Conservation (phyloP, 2,888 invertebrate genomes). For the Pyralis farinalis region DNA sequence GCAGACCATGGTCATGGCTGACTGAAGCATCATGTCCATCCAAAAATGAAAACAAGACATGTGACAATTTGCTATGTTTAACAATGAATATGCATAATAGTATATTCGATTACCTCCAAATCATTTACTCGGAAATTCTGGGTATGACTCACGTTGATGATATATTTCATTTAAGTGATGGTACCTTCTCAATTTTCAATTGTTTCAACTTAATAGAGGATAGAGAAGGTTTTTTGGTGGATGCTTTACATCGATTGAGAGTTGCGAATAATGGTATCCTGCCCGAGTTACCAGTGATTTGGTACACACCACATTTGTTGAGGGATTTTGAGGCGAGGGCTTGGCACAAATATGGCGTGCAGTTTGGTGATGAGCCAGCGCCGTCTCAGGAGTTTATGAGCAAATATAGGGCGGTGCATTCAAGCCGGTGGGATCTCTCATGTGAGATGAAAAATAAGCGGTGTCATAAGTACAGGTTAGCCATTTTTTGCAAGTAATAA, state of each 20-base stretch:
- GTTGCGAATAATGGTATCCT: constrained; percentile 78
- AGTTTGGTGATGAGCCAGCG: constrained; percentile 84
- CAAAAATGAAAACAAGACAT: constrained; percentile 43
- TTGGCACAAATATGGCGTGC: constrained; percentile 81
- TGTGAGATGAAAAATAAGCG: constrained; percentile 62
- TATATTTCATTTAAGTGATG: constrained; percentile 89
- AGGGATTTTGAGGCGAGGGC: constrained; percentile 66
- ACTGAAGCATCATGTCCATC: constrained; percentile 54
- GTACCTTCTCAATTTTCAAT: constrained; percentile 85
- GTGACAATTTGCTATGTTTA: constrained; percentile 89
- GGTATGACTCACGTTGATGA: constrained; percentile 87
- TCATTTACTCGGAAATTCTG: constrained; percentile 86
- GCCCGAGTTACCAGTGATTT: constrained; percentile 82
- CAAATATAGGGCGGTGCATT: constrained; percentile 88
- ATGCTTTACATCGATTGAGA: constrained; percentile 81
- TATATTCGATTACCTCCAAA: constrained; percentile 84
- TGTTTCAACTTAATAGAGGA: constrained; percentile 85
- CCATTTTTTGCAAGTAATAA: too few species aligned
- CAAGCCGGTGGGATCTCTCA: constrained; percentile 91
- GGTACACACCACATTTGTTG: constrained; percentile 84
- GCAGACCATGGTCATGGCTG: constrained; percentile 91
- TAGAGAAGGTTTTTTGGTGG: constrained; percentile 86
- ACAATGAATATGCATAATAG: constrained; percentile 86
- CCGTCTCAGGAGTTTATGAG: constrained; percentile 84
- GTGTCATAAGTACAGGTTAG: constrained; percentile 51